phyloP scores from a whole-genome alignment of 2,113 vertebrate species.

The Lepisosteus osseus region DNA sequence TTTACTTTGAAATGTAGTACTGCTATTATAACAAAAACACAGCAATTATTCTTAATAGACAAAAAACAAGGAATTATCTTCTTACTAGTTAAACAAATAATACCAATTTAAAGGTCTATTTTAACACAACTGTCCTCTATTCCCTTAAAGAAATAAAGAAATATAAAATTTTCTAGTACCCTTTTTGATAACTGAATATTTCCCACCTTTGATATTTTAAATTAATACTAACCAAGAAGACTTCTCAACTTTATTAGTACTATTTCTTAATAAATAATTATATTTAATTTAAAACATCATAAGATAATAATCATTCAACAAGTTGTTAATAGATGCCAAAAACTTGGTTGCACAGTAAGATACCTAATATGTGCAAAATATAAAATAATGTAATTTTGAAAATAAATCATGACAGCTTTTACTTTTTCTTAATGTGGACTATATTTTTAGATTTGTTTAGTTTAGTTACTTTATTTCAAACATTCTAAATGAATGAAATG shows the following conservation, averaged over 20 bases:
- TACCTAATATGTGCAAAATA: too few relatives aligned
- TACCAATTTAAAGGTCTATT: not conserved
- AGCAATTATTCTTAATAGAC: conserved; percentile 32
- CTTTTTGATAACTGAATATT: conserved; percentile 33
- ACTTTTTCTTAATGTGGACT: too few relatives aligned
- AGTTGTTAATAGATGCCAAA: conserved; percentile 16
- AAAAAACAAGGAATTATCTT: conserved; percentile 33
- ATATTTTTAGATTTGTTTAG: too few relatives aligned
- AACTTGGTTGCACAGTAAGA: not conserved
- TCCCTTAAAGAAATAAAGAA: conserved; percentile 36
- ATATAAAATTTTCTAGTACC: conserved; percentile 53
- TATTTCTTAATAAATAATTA: too few relatives aligned
- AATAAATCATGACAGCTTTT: too few relatives aligned
- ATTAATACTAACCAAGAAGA: conserved; percentile 46
- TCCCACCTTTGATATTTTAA: conserved; percentile 43
- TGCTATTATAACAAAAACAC: not conserved
- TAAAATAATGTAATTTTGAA: too few relatives aligned
- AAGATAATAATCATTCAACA: conserved; percentile 14
- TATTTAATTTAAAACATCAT: conserved; percentile 12
- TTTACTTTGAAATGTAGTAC: not conserved
- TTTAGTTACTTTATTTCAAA: too few relatives aligned
- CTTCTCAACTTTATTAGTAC: conserved; percentile 23
- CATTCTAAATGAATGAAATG: too few relatives aligned
- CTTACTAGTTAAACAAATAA: conserved; percentile 15
- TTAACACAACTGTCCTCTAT: conserved; percentile 32